Evolutionary conservation across 2,113 vertebrate species (phyloP).

Genomic region (Dicrurus megarhynchus): DNA sequence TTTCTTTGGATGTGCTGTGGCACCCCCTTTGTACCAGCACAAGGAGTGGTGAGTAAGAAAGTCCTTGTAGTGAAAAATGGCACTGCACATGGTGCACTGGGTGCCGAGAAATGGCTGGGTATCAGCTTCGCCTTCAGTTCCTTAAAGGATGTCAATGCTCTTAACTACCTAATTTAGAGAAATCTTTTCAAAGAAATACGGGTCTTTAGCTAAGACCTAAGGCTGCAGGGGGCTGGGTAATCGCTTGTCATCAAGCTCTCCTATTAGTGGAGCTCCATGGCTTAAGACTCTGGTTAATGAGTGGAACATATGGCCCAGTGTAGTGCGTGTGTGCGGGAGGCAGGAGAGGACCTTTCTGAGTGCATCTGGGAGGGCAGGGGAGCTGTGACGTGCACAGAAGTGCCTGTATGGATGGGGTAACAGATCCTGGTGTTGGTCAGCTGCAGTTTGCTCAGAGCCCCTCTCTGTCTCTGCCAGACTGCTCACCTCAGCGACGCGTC

Average conservation of each 20-base stretch:
- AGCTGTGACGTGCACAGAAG: neutral
- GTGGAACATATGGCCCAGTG: neutral
- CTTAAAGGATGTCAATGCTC: neutral
- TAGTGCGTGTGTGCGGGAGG: neutral
- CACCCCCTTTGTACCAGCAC: neutral
- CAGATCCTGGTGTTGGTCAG: neutral
- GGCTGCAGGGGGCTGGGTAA: slow-evolving; percentile 5
- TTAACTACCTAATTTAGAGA: slow-evolving; percentile 30
- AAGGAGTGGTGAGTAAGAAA: neutral
- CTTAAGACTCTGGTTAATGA: slow-evolving; percentile 33
- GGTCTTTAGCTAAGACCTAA: slow-evolving; percentile 40
- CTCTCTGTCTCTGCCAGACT: neutral
- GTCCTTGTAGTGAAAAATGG: neutral
- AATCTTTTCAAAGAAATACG: slow-evolving; percentile 58
- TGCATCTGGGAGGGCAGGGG: neutral
- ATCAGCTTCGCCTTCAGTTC: neutral
- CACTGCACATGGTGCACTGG: neutral
- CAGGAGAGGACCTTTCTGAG: neutral
- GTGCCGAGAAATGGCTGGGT: neutral
- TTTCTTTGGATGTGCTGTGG: neutral
- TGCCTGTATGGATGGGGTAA: neutral
- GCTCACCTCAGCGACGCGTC: neutral
- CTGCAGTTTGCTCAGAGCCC: neutral
- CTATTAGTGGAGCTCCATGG: slow-evolving; percentile 21
- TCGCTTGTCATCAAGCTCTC: slow-evolving; percentile 20